Evolutionary conservation across 1,140 invertebrate species (phyloP).

Genomic region (Chironomus striatipennis): DNA sequence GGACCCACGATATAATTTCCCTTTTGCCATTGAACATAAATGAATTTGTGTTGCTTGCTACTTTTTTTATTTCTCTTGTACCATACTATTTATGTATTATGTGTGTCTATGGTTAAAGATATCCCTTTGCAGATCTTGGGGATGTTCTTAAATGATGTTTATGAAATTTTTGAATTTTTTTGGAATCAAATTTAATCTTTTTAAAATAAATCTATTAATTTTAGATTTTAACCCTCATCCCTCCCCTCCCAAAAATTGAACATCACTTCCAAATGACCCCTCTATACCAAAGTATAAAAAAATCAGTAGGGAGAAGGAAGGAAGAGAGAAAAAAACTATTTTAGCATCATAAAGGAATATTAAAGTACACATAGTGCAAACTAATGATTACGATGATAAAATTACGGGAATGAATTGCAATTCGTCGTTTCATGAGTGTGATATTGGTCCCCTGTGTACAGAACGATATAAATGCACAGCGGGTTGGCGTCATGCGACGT

Average conservation of each 20-base stretch:
- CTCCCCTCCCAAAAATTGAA: too few relatives aligned
- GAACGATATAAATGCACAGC: conserved; percentile 17
- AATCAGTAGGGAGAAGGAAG: not conserved
- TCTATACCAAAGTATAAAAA: too few relatives aligned
- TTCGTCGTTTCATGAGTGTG: conserved; percentile 16
- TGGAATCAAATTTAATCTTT: too few relatives aligned
- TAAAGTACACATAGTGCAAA: conserved; percentile 16
- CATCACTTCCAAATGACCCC: too few relatives aligned
- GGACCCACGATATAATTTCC: not conserved
- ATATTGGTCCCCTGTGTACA: conserved; percentile 20
- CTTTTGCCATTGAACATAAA: conserved; percentile 18
- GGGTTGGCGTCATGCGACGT: not conserved
- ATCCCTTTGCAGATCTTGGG: not conserved
- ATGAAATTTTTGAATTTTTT: too few relatives aligned
- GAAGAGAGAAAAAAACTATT: not conserved
- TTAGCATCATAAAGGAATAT: conserved; percentile 19
- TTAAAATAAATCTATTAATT: too few relatives aligned
- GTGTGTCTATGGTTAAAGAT: not conserved
- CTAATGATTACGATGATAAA: conserved; percentile 22
- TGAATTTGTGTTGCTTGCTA: not conserved
- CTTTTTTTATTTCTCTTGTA: not conserved
- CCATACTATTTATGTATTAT: too few relatives aligned
- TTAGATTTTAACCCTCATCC: too few relatives aligned
- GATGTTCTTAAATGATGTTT: too few relatives aligned
- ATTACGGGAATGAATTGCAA: conserved; percentile 16